Base-by-base conservation (phyloP, 2,113 vertebrate species). In the Odontesthes bonariensis region DNA sequence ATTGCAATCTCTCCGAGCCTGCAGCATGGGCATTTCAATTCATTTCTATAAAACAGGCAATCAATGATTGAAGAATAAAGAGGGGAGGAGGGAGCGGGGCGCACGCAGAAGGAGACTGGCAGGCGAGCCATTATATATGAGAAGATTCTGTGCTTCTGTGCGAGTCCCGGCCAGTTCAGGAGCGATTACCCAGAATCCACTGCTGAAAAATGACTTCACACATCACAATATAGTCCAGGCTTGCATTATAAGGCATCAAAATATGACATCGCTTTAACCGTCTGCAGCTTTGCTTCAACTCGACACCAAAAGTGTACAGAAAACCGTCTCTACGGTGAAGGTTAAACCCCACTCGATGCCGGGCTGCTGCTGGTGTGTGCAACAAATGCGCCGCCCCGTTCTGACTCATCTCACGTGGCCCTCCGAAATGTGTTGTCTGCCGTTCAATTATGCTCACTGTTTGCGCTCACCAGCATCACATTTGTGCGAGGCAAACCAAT, bases 1-100 rank as follows among this genome's bases (percentile, higher is more conserved):
- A 78, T 19, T 70, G 76, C 85, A 68, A 59, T 61, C 83, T 86
- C 67, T 59, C 70, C 69, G 60, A 85, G 77, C 79, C 59, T 64
- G 68, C 77, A 75, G 73, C 73, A 49, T 0, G 32, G 27, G 49
- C 77, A 38, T 73, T 83, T 83, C 72, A 82, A 64, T 82, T 88
- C 38, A 79, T 83, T 82, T 78, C 59, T 64, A 75, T 81, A 81
- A 88, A 84, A 80, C 70, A 86, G 79, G 62, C 63, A 77, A 83
- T 89, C 74, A 81, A 88, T 85, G 78, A 82, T 52, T 0, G 11
- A 59, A 60, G 64, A 77, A 69, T 16, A 14, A 47, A 38, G 59
- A 23, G 46, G 59, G 38, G 19, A 31, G 16, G 62, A 19, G 46
- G 38, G 47, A 40, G 59, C n/a, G 44, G 19, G 16, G 14, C 11